Evolutionary conservation across 2,888 invertebrate species (phyloP), one percentile per base, ranked within the genome.

Genomic region (Neoscelio sp.): DNA sequence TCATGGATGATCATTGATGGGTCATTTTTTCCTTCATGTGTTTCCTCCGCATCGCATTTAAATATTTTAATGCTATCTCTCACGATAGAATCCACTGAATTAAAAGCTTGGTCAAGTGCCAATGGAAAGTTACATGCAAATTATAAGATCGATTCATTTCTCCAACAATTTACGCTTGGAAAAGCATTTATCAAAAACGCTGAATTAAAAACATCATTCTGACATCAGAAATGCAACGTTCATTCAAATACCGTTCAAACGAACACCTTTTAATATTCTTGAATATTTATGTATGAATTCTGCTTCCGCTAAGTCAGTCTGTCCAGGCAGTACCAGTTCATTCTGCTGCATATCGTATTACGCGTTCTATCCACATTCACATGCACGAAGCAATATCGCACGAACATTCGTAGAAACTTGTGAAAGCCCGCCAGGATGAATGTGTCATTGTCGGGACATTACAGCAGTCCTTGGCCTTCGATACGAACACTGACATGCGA

Each of bases 391-490:
- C 2, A 35, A 35, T 13, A 5, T 35, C n/a, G 13, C 6, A 7
- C 1, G 30, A 50, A 12, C 28, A 10, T 30, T 50, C 30, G 15
- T 30, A 30, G 48, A 28, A 30, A 28, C 30, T 3, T 10, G 30
- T 30, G 17, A 50, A 50, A 50, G 28, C 48, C 15, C n/a, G 48
- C 17, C 48, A 50, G 30, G 48, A 50, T 44, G 58, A 44, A 44
- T 44, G 58, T 58, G 30, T 58, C 42, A 58, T 44, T 30, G 44
- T 58, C 35, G 35, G 13, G 6, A 35, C 18, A 18, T 30, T 30
- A 35, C 42, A 13, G 4, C 30, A 46, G 38, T 46, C 62, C 62
- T 62, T 46, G 62, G 62, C 62, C 62, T 48, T 62, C 30, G 48
- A 26, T 48, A 4, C 8, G 38, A 48, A 4, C 23, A 17, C 42